A percentile compares a stretch with the other conserved stretches of the same genome.
phyloP scores from a whole-genome alignment of 1,140 invertebrate species.

The Drosophila sechellia region DNA sequence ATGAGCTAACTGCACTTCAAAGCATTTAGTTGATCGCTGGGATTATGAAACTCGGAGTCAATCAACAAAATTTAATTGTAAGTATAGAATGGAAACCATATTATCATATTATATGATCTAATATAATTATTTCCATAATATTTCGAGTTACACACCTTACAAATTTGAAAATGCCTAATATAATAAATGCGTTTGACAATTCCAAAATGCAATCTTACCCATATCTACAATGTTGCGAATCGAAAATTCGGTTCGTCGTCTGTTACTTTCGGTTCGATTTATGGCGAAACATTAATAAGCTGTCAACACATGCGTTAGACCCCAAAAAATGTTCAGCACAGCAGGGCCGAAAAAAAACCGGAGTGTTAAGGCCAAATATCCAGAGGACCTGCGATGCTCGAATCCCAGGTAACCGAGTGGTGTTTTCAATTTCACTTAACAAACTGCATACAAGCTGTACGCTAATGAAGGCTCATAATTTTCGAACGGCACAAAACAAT shows the following conservation, averaged over 20 bases:
- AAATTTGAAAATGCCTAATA: background rate
- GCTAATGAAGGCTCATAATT: slow-evolving; percentile 81
- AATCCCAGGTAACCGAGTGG: slow-evolving; percentile 17
- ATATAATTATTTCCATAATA: too few relatives aligned
- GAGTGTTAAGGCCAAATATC: slow-evolving; percentile 33
- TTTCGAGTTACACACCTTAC: too few relatives aligned
- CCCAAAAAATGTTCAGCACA: slow-evolving; percentile 37
- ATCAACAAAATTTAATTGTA: background rate
- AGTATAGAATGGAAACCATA: background rate
- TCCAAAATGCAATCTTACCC: background rate
- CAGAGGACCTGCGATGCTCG: slow-evolving; percentile 11
- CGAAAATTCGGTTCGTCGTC: slow-evolving; percentile 8
- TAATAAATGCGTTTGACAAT: background rate
- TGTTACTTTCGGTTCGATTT: slow-evolving; percentile 59
- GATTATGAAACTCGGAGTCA: background rate
- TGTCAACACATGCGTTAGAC: slow-evolving; percentile 83
- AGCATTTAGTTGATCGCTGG: background rate
- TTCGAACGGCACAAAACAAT: slow-evolving; percentile 76
- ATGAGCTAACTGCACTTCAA: slow-evolving; percentile 3
- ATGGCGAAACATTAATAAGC: slow-evolving; percentile 82
- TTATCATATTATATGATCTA: too few relatives aligned
- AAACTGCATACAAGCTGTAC: slow-evolving; percentile 74
- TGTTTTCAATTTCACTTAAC: slow-evolving; percentile 81
- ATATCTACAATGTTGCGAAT: slow-evolving; percentile 49
- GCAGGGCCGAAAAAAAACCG: slow-evolving; percentile 4